A percentile compares a stretch with the other conserved stretches of the same genome.
Conservation (phyloP, 2,797 vertebrate genomes). For the Myripristis jacobus region DNA sequence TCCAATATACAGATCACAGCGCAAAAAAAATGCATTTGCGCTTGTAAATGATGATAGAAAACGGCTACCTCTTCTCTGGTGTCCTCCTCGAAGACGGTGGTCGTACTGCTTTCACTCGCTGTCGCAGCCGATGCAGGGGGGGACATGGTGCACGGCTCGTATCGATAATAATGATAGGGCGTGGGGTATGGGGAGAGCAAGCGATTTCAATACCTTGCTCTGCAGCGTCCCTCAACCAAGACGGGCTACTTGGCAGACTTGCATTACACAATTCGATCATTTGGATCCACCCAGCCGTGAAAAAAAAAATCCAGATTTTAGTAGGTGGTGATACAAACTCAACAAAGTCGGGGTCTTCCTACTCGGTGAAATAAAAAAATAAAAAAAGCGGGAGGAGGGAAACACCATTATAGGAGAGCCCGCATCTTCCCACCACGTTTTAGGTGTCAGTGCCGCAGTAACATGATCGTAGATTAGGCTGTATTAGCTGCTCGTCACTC, state of each 20-base stretch:
- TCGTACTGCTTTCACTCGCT: slow-evolving; percentile 83
- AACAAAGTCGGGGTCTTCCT: slow-evolving; percentile 17
- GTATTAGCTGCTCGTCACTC: slow-evolving; percentile 33
- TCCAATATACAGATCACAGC: slow-evolving; percentile 1
- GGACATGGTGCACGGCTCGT: slow-evolving; percentile 81
- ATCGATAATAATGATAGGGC: slow-evolving; percentile 53
- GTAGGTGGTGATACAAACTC: slow-evolving; percentile 21
- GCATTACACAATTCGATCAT: slow-evolving; percentile 15
- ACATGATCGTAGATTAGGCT: slow-evolving; percentile 42
- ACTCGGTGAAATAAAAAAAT: not conserved
- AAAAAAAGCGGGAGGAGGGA: not conserved
- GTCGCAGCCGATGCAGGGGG: slow-evolving; percentile 89
- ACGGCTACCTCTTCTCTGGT: slow-evolving; percentile 82
- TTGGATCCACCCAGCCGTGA: slow-evolving; percentile 10
- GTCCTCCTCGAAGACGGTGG: slow-evolving; percentile 81
- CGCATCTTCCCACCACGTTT: slow-evolving; percentile 20
- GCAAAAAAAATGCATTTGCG: not conserved
- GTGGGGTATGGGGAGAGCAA: slow-evolving; percentile 51
- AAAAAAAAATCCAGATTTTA: slow-evolving; percentile 9
- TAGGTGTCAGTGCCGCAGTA: slow-evolving; percentile 68
- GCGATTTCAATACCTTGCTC: slow-evolving; percentile 38
- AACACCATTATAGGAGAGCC: not conserved
- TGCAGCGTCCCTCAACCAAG: slow-evolving; percentile 42
- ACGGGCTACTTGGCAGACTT: slow-evolving; percentile 24
- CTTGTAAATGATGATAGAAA: not conserved